Conservation (phyloP, 2,113 vertebrate genomes). For the Microcebus tavaratra region DNA sequence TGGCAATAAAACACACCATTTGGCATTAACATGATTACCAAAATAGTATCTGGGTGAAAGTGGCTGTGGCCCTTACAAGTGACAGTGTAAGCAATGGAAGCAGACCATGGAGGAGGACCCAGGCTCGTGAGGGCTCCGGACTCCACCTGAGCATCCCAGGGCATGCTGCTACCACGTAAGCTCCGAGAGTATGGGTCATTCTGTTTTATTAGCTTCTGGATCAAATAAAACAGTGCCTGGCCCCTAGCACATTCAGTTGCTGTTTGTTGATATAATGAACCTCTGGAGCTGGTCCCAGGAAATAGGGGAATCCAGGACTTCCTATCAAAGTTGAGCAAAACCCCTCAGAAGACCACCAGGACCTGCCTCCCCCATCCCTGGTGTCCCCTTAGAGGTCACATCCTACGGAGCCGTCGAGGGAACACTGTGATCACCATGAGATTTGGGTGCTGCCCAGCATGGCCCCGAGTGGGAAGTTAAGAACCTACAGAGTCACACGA, state of each 20-base stretch:
- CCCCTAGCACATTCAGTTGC: background rate
- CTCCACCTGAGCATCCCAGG: background rate
- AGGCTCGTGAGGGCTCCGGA: background rate
- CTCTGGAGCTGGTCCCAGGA: background rate
- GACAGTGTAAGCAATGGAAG: background rate
- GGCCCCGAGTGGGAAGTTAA: background rate
- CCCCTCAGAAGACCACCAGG: background rate
- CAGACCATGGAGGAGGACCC: fast-evolving
- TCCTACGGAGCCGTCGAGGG: background rate
- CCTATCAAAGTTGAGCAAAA: background rate
- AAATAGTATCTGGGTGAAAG: background rate
- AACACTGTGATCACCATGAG: background rate
- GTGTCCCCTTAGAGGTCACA: background rate
- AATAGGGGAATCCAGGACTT: background rate
- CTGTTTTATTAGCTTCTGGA: background rate
- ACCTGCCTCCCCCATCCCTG: background rate
- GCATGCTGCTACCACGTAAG: fast-evolving
- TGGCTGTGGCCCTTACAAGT: background rate
- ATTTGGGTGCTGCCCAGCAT: background rate
- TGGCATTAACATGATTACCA: background rate
- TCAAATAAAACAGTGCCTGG: background rate
- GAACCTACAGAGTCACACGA: background rate
- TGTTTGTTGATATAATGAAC: background rate
- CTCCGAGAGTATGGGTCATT: background rate
- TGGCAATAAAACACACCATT: background rate